These are phyloP conservation scores for Gobionotothen gibberifrons DNA, from an alignment of 2,797 vertebrate genomes.

Conservation along the genomic window DNA sequence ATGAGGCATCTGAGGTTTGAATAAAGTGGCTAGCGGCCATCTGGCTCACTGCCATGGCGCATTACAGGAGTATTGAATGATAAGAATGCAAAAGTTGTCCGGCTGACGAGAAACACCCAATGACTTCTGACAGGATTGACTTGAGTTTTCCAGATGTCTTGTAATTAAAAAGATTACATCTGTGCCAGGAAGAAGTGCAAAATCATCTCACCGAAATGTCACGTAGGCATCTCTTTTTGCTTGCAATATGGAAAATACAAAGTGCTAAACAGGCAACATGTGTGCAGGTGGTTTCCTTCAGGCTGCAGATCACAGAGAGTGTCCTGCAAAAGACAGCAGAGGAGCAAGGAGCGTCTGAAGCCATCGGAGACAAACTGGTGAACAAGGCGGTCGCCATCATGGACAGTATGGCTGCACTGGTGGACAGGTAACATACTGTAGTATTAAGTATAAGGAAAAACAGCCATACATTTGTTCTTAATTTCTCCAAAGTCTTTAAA, in stretches of 20 bases:
- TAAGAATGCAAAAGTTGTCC: conserved; percentile 4
- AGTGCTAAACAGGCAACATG: not conserved
- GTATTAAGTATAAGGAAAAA: too few relatives aligned
- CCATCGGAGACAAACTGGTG: conserved; percentile 68
- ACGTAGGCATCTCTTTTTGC: not conserved
- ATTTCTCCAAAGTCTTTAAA: too few relatives aligned
- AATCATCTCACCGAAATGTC: not conserved
- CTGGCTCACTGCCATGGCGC: not conserved
- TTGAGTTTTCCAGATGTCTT: not conserved
- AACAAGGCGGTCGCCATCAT: conserved; percentile 69
- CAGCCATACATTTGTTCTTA: too few relatives aligned
- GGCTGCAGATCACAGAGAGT: conserved; percentile 71
- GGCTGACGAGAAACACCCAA: not conserved
- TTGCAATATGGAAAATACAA: not conserved
- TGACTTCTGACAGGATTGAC: not conserved
- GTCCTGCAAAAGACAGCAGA: conserved; percentile 70
- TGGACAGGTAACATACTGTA: conserved; percentile 65
- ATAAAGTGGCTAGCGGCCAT: not conserved
- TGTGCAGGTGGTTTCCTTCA: conserved; percentile 69
- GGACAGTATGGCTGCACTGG: conserved; percentile 71
- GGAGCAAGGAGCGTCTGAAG: conserved; percentile 65
- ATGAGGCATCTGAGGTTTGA: not conserved
- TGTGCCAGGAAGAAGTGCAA: not conserved
- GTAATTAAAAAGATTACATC: conserved; percentile 6
- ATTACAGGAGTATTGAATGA: not conserved